These are phyloP conservation scores for Ahaetulla prasina DNA, from an alignment of 2,113 vertebrate genomes.

Conservation along the genomic window DNA sequence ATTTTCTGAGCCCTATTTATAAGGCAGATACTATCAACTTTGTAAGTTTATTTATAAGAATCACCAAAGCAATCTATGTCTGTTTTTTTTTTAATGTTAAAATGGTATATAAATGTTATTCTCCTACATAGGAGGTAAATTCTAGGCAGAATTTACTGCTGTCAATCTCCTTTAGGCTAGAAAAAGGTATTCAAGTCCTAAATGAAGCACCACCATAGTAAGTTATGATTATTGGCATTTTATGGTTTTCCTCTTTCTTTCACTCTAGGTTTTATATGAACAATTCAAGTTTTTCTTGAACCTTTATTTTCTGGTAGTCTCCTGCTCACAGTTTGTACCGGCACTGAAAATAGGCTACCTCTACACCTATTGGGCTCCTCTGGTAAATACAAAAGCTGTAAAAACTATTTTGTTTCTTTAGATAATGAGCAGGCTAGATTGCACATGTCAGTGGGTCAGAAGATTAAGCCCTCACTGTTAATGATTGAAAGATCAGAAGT, in stretches of 20 bases:
- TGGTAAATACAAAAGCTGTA: constrained; percentile 77
- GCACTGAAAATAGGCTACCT: constrained; percentile 95
- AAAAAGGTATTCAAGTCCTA: not conserved
- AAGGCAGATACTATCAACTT: not conserved
- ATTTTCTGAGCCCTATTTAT: not conserved
- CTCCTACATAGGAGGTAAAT: not conserved
- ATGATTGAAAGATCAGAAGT: not conserved
- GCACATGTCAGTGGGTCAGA: not conserved
- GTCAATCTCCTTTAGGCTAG: not conserved
- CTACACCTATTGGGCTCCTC: constrained; percentile 98
- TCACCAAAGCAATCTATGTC: not conserved
- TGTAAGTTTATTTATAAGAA: not conserved
- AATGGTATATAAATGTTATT: not conserved
- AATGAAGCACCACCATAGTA: not conserved
- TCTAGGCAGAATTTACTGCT: not conserved
- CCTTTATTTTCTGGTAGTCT: constrained; percentile 95
- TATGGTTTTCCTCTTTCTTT: constrained; percentile 43
- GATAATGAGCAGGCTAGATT: not conserved
- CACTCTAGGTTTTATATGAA: constrained; percentile 93
- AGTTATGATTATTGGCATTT: constrained; percentile 21
- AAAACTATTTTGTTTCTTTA: constrained; percentile 7
- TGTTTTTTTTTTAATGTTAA: not conserved
- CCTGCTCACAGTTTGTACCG: constrained; percentile 95
- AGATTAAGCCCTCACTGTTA: not conserved
- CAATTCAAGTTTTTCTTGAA: constrained; percentile 99